These are phyloP conservation scores for Pogonomyrmex californicus DNA, from an alignment of 1,140 invertebrate genomes.

Conservation along the genomic window DNA sequence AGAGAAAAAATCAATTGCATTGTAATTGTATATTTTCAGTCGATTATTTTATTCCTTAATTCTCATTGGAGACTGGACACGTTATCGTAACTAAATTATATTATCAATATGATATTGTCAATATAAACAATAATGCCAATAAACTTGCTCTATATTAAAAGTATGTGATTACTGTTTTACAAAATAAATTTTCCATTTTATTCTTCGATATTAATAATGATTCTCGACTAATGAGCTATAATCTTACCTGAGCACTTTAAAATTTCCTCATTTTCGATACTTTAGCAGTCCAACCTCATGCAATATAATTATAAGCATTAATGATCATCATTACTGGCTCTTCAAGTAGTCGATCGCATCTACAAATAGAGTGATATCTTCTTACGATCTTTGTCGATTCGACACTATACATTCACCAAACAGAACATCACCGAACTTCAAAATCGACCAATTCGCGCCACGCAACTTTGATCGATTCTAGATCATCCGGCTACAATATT, in stretches of 20 bases:
- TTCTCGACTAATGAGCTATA: neutral
- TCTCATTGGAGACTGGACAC: neutral
- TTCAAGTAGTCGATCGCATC: neutral
- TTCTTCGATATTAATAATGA: neutral
- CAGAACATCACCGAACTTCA: neutral
- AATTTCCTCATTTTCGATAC: slow-evolving; percentile 17
- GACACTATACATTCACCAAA: slow-evolving; percentile 6
- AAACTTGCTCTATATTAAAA: neutral
- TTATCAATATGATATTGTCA: neutral
- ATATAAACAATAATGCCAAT: neutral
- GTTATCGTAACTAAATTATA: slow-evolving; percentile 20
- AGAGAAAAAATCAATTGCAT: neutral
- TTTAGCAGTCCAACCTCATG: slow-evolving; percentile 20
- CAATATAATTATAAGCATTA: neutral
- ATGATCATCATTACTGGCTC: neutral
- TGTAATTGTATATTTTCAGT: neutral
- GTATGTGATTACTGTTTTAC: neutral
- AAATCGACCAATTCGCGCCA: neutral
- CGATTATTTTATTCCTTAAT: slow-evolving; percentile 1
- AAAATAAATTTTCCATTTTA: neutral
- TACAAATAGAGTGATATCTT: neutral
- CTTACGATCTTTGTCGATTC: neutral
- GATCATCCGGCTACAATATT: slow-evolving; percentile 26
- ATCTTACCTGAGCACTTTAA: slow-evolving; percentile 40
- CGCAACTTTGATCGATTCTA: neutral